These are phyloP conservation scores for Drosophila sulfurigaster DNA, from an alignment of 1,140 invertebrate species.

Conservation along the genomic window DNA sequence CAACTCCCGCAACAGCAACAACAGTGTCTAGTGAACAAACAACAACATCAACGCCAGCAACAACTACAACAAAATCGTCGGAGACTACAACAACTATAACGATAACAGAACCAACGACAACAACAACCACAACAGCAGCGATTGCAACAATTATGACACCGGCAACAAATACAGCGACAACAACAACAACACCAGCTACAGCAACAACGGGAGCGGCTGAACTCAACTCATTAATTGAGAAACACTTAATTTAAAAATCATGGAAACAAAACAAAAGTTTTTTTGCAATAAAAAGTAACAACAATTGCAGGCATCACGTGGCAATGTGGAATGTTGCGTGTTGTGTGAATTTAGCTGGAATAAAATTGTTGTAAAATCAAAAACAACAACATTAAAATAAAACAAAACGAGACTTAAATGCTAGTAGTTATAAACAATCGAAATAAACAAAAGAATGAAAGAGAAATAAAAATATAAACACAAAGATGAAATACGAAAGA, in stretches of 20 bases:
- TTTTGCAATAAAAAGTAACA: conserved; percentile 56
- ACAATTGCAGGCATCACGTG: conserved; percentile 46
- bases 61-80: conserved; percentile 7
- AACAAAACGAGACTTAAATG: conserved; percentile 69
- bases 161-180: conserved; percentile 20
- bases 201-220: conserved; percentile 53
- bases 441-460: conserved; percentile 29
- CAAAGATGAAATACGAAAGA: conserved; percentile 28
- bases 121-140: conserved; percentile 25
- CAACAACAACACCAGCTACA: conserved; percentile 33
- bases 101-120: conserved; percentile 28
- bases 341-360: conserved; percentile 17
- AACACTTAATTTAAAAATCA: conserved; percentile 68
- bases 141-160: conserved; percentile 8
- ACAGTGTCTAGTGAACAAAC: conserved; percentile 23
- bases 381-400: conserved; percentile 32
- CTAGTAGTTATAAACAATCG: conserved; percentile 64
- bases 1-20: conserved; percentile 29
- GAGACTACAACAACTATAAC: conserved; percentile 23
- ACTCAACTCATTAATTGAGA: conserved; percentile 58
- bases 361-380: conserved; percentile 19
- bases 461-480: conserved; percentile 12
- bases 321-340: conserved; percentile 14
- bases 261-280: conserved; percentile 43
- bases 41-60: conserved; percentile 19